phyloP scores from a whole-genome alignment of 2,113 vertebrate species.

The Euleptes europaea region DNA sequence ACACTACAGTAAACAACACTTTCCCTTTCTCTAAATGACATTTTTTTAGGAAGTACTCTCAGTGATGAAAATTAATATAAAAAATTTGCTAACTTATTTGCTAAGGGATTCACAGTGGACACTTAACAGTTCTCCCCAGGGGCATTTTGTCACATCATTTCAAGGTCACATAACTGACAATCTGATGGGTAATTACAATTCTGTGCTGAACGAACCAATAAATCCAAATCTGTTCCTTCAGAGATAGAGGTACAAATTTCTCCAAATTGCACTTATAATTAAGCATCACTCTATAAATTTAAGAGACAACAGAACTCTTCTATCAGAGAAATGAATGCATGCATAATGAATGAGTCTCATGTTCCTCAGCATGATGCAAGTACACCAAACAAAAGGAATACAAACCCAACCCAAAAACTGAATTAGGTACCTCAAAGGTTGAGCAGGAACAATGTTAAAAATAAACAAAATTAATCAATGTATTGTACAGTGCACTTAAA shows the following conservation, averaged over 20 bases:
- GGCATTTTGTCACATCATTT: constrained; percentile 14
- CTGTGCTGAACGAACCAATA: constrained; percentile 8
- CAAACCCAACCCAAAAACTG: no score
- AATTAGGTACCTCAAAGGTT: no score
- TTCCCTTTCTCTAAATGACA: background rate
- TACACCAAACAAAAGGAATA: no score
- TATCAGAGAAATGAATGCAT: background rate
- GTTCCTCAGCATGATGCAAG: background rate
- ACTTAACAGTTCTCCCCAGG: constrained; percentile 7
- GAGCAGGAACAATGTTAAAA: no score
- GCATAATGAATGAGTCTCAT: background rate
- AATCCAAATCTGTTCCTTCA: constrained; percentile 14
- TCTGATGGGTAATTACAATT: constrained; percentile 12
- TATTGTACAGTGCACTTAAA: no score
- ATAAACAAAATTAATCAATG: no score
- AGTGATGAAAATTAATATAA: constrained; percentile 1
- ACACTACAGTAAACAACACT: background rate
- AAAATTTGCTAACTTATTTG: background rate
- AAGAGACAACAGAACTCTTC: background rate
- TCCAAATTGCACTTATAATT: constrained; percentile 4
- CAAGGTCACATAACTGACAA: constrained; percentile 21
- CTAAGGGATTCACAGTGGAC: background rate
- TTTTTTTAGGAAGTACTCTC: background rate
- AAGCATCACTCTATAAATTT: background rate
- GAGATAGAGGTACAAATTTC: constrained; percentile 15